Conservation (phyloP, 92 coral and sea anemone species). For the Epizoanthus ramosus region DNA sequence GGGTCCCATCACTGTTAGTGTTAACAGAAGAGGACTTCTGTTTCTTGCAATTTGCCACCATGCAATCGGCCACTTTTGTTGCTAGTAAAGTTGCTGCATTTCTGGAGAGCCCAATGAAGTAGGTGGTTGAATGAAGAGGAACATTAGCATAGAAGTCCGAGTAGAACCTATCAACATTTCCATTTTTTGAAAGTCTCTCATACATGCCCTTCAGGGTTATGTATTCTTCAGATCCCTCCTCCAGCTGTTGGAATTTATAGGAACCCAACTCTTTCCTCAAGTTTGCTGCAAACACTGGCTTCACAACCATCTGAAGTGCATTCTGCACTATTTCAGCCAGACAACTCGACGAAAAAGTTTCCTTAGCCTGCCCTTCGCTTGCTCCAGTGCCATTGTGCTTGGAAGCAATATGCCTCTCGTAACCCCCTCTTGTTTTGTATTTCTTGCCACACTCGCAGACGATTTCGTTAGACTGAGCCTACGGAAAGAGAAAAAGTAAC, state of each 20-base stretch:
- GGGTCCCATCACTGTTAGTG: constrained; percentile 1
- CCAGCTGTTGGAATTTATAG: constrained; percentile 31
- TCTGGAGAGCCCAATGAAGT: constrained; percentile 57
- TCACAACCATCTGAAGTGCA: not conserved
- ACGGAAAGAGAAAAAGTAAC: no score
- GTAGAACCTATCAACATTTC: constrained; percentile 66
- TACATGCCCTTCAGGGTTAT: constrained; percentile 40
- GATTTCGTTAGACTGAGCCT: constrained; percentile 34
- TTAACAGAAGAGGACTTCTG: constrained; percentile 23
- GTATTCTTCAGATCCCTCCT: constrained; percentile 56
- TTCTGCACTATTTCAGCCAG: constrained; percentile 33
- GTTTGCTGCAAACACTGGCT: constrained; percentile 17
- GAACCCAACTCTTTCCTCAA: constrained; percentile 43
- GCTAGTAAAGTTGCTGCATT: constrained; percentile 73
- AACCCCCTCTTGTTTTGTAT: constrained; percentile 44
- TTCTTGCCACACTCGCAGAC: constrained; percentile 37
- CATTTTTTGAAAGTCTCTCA: constrained; percentile 51
- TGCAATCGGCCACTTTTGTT: constrained; percentile 63
- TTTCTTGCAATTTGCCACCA: constrained; percentile 57
- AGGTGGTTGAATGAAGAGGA: constrained; percentile 41
- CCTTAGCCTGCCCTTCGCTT: no score
- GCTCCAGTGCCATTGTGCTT: no score
- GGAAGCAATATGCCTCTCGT: constrained; percentile 41
- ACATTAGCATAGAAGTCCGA: constrained; percentile 58
- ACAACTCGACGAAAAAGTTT: constrained; percentile 20